These are phyloP conservation scores for Dreissena polymorpha DNA, from an alignment of 1,140 invertebrate genomes.

Conservation along the genomic window DNA sequence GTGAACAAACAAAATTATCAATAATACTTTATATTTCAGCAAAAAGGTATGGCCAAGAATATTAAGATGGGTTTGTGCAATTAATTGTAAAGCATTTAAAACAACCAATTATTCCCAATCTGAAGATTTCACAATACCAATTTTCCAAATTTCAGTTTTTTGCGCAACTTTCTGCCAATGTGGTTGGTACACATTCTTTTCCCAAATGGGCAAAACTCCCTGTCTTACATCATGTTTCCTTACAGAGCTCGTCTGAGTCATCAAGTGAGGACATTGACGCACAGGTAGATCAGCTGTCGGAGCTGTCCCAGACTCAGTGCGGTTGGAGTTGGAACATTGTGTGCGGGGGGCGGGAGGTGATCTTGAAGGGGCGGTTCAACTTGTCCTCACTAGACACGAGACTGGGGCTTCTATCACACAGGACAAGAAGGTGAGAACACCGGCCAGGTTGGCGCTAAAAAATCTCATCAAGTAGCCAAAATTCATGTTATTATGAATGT, in stretches of 20 bases:
- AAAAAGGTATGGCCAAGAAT: too few relatives aligned
- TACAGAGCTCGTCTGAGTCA: constrained; percentile 45
- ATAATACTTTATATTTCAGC: too few relatives aligned
- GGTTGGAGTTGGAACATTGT: constrained; percentile 91
- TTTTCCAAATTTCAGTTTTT: too few relatives aligned
- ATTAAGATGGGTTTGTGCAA: too few relatives aligned
- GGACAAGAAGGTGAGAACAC: constrained; percentile 44
- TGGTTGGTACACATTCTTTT: too few relatives aligned
- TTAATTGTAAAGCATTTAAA: too few relatives aligned
- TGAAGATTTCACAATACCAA: too few relatives aligned
- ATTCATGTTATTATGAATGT: background rate
- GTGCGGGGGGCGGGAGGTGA: constrained; percentile 91
- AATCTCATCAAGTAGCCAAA: background rate
- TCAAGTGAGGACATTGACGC: constrained; percentile 47
- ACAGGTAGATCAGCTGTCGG: constrained; percentile 84
- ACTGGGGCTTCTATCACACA: constrained; percentile 84
- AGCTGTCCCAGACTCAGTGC: constrained; percentile 93
- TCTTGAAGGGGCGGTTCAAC: constrained; percentile 91
- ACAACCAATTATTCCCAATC: too few relatives aligned
- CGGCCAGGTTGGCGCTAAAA: background rate
- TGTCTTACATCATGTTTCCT: background rate
- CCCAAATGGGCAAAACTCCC: too few relatives aligned
- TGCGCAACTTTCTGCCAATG: too few relatives aligned
- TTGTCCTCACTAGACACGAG: constrained; percentile 92
- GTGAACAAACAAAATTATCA: too few relatives aligned